Evolutionary conservation across 2,797 vertebrate species (phyloP).

Genomic region (Gambelia wislizenii): DNA sequence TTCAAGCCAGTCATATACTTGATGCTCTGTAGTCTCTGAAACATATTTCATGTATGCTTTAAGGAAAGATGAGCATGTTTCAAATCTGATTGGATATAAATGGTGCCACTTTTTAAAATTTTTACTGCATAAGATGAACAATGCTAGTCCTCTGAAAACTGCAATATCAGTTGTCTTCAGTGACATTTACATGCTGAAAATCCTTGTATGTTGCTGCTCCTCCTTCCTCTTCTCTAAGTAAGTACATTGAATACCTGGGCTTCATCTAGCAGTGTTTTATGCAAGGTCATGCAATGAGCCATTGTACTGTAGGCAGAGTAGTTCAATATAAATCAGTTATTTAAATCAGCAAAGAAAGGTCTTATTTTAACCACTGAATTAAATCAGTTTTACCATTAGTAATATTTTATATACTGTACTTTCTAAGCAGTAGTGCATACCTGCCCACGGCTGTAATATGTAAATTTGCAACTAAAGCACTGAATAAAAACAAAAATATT

Average conservation of each 20-base stretch:
- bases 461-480: background rate
- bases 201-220: background rate
- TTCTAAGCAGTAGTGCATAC: background rate
- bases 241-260: background rate
- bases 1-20: constrained; percentile 27
- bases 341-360: background rate
- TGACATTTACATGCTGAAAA: background rate
- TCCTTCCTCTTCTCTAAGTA: background rate
- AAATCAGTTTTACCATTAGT: background rate
- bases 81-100: background rate
- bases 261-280: background rate
- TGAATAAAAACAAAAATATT: too few relatives aligned
- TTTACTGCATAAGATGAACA: background rate
- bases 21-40: background rate
- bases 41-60: background rate
- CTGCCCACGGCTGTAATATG: background rate
- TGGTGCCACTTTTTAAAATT: background rate
- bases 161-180: background rate
- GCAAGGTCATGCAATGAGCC: too few relatives aligned
- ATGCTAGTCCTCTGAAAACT: background rate
- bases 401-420: background rate
- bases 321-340: background rate
- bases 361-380: background rate
- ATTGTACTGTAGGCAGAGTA: too few relatives aligned
- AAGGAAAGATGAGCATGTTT: background rate